A percentile compares a stretch with the other conserved stretches of the same genome.
Conservation (phyloP, 1,140 invertebrate genomes). For the Eubasilissa regina region DNA sequence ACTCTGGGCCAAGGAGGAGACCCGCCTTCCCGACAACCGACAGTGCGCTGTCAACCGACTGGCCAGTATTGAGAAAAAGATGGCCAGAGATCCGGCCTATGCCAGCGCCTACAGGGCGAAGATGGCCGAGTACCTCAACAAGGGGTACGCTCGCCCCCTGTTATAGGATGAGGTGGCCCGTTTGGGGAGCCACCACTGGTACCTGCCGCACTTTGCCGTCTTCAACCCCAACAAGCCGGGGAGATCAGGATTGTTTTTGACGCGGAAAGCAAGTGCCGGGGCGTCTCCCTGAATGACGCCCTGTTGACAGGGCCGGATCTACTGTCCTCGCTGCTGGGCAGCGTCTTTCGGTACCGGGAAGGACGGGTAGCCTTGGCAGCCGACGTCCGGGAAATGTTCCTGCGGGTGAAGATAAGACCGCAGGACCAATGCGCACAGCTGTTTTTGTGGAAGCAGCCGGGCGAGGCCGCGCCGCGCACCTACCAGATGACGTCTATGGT, state of each 20-base stretch:
- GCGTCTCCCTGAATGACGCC: constrained; percentile 59
- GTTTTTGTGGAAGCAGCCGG: too few species aligned
- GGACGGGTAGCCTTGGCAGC: constrained; percentile 57
- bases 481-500: too few species aligned
- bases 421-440: too few species aligned
- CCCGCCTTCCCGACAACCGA: constrained; percentile 51
- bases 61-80: constrained; percentile 11
- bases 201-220: constrained; percentile 62
- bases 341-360: constrained; percentile 62
- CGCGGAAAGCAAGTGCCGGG: constrained; percentile 54
- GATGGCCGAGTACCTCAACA: constrained; percentile 14
- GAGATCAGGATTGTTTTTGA: constrained; percentile 62
- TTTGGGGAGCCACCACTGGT: constrained; percentile 52
- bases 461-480: too few species aligned
- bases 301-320: constrained; percentile 61
- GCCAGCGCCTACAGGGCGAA: constrained; percentile 5
- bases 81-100: constrained; percentile 5
- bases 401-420: constrained; percentile 54
- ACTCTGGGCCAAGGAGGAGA: constrained; percentile 59
- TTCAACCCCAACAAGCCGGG: constrained; percentile 57
- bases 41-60: constrained; percentile 37
- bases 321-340: constrained; percentile 57
- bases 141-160: constrained; percentile 40
- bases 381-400: constrained; percentile 56
- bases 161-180: neutral